These are phyloP conservation scores for Autographa gamma DNA, from an alignment of 2,888 invertebrate species.

Conservation along the genomic window DNA sequence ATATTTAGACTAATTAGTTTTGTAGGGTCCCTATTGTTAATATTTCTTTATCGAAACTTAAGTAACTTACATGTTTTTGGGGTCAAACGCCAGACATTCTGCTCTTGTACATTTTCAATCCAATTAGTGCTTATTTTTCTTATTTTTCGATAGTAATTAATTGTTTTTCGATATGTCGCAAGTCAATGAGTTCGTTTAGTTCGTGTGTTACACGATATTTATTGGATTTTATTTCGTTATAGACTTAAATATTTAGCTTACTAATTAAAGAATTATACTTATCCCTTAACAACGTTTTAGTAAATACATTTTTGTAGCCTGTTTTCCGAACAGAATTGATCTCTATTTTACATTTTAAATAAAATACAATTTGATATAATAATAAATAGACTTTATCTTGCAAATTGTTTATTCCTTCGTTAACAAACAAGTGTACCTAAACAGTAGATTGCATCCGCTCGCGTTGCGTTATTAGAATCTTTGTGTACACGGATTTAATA, in stretches of 20 bases:
- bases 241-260: too few relatives aligned
- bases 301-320: too few relatives aligned
- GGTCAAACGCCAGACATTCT: slow-evolving; percentile 2
- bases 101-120: background rate
- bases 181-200: background rate
- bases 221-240: background rate
- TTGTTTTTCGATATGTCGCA: background rate
- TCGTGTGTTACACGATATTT: background rate
- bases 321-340: too few relatives aligned
- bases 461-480: slow-evolving; percentile 38
- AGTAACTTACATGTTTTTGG: background rate
- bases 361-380: too few relatives aligned
- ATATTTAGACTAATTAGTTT: background rate
- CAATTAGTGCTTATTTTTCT: background rate
- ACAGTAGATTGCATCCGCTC: slow-evolving; percentile 24
- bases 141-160: background rate
- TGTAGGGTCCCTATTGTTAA: background rate
- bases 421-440: slow-evolving; percentile 27
- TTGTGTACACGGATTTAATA: slow-evolving; percentile 49
- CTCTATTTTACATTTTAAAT: too few relatives aligned
- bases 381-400: too few relatives aligned
- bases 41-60: background rate
- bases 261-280: too few relatives aligned
- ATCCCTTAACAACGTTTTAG: too few relatives aligned
- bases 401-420: slow-evolving; percentile 21